Base-by-base conservation (phyloP, 1,140 invertebrate species). In the Parapsyche elsis region DNA sequence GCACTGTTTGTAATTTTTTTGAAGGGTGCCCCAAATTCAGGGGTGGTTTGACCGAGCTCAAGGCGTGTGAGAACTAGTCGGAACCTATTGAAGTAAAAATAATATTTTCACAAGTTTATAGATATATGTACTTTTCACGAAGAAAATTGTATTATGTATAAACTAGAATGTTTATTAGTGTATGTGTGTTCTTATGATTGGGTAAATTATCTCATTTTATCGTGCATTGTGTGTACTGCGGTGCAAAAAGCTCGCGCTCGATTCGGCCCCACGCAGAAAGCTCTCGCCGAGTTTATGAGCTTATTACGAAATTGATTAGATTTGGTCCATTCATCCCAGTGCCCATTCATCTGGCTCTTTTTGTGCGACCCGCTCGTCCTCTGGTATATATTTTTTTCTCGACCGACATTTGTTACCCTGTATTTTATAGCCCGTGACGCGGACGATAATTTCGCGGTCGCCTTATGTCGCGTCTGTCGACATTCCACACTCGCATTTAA, bases 361-460 rank as follows among this genome's bases (percentile, higher is more conserved):
- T 79, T 83, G 80, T 80, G 49, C 45, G 61, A 9, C 53, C 44
- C 57, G 57, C 30, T 64, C n/a, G n/a, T 38, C 30, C 30, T 7
- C 7, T 38, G 30, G 30, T 7, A 38, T 38, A 38, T 38, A 38
- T 71, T 73, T 83, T 79, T 83, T 80, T 64, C 64, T 71, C 49
- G 71, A 46, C 67, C 74, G 70, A 78, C 76, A 78, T 81, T 83
- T 81, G 82, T 81, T 80, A 67, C 44, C 78, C 78, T 83, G 82
- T 78, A 75, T 81, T 83, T 83, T 83, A 83, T 83, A 76, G 80
- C 14, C 80, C 80, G 82, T 83, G 82, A 83, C 80, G 82, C 53
- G 23, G 30, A 10, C 61, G 71, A 79, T 57, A 49, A 78, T 83
- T 78, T 61, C 57, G 82, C 64, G 82, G 80, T 78, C 75, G 75